Conservation (phyloP, 2,888 invertebrate genomes). For the Xestia ashworthii region DNA sequence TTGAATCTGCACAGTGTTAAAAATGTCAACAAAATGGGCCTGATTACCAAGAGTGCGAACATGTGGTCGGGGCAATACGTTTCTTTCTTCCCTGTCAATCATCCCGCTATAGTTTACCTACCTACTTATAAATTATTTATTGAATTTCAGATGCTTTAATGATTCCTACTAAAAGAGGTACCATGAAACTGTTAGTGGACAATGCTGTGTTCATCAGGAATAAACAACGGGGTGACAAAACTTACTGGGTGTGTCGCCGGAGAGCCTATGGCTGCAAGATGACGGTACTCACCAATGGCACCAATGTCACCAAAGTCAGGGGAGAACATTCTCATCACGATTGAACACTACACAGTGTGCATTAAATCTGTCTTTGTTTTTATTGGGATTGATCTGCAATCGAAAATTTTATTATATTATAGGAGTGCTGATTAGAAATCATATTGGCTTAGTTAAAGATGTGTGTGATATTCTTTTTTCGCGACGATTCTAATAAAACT, state of each 20-base stretch:
- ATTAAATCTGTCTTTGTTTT: neutral
- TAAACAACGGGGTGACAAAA: conserved; percentile 54
- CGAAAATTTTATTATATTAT: neutral
- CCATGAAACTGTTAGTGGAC: conserved; percentile 58
- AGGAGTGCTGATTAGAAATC: neutral
- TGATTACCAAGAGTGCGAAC: neutral
- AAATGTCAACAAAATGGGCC: neutral
- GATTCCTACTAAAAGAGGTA: conserved; percentile 64
- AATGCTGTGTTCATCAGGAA: conserved; percentile 60
- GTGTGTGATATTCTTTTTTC: neutral
- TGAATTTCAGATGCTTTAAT: conserved; percentile 64
- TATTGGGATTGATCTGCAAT: too few species aligned
- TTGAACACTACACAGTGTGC: neutral
- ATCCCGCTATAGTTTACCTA: too few species aligned
- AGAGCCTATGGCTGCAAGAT: conserved; percentile 63
- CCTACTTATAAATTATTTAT: neutral
- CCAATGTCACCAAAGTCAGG: conserved; percentile 59
- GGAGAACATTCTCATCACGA: conserved; percentile 47
- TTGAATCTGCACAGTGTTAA: neutral
- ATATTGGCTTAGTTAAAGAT: neutral
- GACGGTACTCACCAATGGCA: conserved; percentile 65
- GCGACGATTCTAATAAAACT: neutral
- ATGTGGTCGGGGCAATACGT: too few species aligned
- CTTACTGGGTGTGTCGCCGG: conserved; percentile 67
- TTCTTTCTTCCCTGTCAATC: too few species aligned